Percentiles rank a stretch among this genome's conserved stretches.
Evolutionary conservation across 2,888 invertebrate species (phyloP).

Genomic region (Oconnorella tubifera): DNA sequence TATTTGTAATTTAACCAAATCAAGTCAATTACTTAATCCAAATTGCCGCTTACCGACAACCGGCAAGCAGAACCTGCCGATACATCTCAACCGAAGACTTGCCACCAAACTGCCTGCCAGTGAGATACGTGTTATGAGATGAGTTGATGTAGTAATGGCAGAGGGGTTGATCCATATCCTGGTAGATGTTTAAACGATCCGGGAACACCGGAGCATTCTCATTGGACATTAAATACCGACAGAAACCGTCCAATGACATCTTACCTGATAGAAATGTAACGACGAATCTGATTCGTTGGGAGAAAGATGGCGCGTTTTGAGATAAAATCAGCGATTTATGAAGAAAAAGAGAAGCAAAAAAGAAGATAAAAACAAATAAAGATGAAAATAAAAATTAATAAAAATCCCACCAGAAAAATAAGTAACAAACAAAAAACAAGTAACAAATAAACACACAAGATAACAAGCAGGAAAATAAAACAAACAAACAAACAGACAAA

Average conservation of each 20-base stretch:
- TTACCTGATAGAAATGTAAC: conserved; percentile 48
- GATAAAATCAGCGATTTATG: no score
- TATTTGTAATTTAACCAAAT: no score
- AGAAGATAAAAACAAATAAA: no score
- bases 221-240: conserved; percentile 98
- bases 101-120: conserved; percentile 86
- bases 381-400: no score
- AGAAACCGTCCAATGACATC: conserved; percentile 89
- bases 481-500: not conserved
- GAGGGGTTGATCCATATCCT: conserved; percentile 96
- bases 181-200: conserved; percentile 84
- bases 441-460: not conserved
- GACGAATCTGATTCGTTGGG: no score
- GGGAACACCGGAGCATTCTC: conserved; percentile 99
- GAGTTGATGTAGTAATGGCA: conserved; percentile 99
- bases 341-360: no score
- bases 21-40: no score
- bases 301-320: no score
- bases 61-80: conserved; percentile 89
- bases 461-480: not conserved
- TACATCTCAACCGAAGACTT: conserved; percentile 98
- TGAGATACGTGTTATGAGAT: conserved; percentile 58
- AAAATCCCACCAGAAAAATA: no score
- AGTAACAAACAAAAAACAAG: not conserved
- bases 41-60: conserved; percentile 91